phyloP scores from a whole-genome alignment of 2,888 invertebrate genomes.

The Azorinus chamasolen region DNA sequence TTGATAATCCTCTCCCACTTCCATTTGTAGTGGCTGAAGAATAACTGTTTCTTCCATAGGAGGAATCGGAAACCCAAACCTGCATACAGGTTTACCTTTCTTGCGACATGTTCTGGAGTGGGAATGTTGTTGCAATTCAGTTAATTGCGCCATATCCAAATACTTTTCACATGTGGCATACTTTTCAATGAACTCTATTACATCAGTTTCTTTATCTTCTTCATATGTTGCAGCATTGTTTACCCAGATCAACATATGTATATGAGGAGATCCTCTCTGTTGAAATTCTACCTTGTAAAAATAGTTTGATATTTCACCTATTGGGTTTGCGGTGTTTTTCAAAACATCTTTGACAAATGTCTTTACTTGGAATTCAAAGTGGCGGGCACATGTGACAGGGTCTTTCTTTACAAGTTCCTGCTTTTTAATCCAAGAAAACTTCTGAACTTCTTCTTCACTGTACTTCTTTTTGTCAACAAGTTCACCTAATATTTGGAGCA shows the following conservation, averaged over 20 bases:
- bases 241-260: constrained; percentile 55
- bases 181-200: constrained; percentile 1
- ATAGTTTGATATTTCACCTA: constrained; percentile 14
- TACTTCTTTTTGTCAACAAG: constrained; percentile 14
- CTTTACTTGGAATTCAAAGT: constrained; percentile 25
- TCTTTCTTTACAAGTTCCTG: constrained; percentile 17
- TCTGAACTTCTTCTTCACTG: constrained; percentile 13
- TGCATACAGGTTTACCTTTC: constrained; percentile 20
- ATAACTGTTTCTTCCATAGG: constrained; percentile 46
- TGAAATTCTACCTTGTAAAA: constrained; percentile 59
- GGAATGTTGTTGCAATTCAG: not conserved
- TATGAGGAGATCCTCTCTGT: constrained; percentile 64
- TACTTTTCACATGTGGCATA: not conserved
- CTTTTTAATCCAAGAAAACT: constrained; percentile 15
- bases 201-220: not conserved
- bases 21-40: constrained; percentile 33
- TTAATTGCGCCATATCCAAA: constrained; percentile 3
- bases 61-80: constrained; percentile 53
- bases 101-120: constrained; percentile 25
- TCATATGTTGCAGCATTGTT: constrained; percentile 3
- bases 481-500: constrained; percentile 4
- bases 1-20: too few relatives aligned
- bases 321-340: not conserved
- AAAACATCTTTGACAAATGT: constrained; percentile 18
- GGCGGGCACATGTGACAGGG: constrained; percentile 30